Evolutionary conservation across 2,888 invertebrate species (phyloP).

Genomic region (Eretmocerus hayati): DNA sequence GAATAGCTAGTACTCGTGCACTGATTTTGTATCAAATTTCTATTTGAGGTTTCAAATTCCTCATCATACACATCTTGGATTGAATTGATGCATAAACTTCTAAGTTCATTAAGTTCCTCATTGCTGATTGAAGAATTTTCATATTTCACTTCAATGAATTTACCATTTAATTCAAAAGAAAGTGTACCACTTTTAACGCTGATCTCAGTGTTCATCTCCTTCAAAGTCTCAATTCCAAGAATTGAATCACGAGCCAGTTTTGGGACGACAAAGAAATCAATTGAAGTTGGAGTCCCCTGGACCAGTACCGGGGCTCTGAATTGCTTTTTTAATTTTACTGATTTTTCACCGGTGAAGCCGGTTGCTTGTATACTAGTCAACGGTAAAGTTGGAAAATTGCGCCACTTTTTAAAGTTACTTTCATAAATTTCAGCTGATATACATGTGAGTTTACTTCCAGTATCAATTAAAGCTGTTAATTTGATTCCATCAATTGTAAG

Average conservation of each 20-base stretch:
- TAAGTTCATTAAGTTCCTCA: no score
- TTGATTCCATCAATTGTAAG: not conserved
- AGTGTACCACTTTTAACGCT: not conserved
- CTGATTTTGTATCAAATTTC: no score
- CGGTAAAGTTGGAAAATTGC: no score
- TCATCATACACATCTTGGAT: no score
- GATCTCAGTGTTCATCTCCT: not conserved
- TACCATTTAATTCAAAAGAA: not conserved
- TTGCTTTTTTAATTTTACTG: constrained; percentile 2
- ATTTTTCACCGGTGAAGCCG: constrained; percentile 3
- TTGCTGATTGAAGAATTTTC: not conserved
- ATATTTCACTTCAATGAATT: not conserved
- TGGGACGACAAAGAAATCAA: not conserved
- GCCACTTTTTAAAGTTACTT: not conserved
- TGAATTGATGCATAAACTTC: constrained; percentile 4
- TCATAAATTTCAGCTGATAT: no score
- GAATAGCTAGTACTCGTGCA: no score
- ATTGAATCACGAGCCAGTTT: not conserved
- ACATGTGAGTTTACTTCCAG: constrained; percentile 9
- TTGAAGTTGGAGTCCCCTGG: not conserved
- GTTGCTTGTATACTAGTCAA: not conserved
- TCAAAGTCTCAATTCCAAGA: not conserved
- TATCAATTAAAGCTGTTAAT: constrained; percentile 5
- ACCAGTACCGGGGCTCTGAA: no score
- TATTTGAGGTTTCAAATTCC: no score